Evolutionary conservation across 2,113 vertebrate species (phyloP).

Genomic region (Sinocyclocheilus rhinocerous): DNA sequence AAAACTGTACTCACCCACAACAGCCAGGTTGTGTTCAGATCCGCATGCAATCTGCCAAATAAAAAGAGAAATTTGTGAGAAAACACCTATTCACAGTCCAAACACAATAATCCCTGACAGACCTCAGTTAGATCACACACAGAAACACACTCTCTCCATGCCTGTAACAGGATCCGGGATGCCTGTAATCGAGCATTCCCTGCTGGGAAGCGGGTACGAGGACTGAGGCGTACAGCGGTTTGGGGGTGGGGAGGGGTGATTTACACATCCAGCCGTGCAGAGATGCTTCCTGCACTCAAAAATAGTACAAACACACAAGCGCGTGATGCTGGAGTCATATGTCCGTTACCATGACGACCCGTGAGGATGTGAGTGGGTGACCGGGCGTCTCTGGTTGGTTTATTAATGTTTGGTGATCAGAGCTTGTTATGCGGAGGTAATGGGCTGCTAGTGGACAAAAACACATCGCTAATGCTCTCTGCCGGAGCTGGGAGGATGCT

Average conservation of each 20-base stretch:
- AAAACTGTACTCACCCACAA: slow-evolving; percentile 83
- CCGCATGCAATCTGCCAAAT: slow-evolving; percentile 85
- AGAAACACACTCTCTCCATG: not conserved
- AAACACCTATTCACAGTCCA: not conserved
- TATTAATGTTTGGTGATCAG: slow-evolving; percentile 36
- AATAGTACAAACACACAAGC: slow-evolving; percentile 17
- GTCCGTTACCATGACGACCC: not conserved
- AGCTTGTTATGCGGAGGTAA: slow-evolving; percentile 10
- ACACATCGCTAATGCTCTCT: slow-evolving; percentile 11
- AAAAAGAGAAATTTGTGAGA: slow-evolving; percentile 5
- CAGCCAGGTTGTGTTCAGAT: slow-evolving; percentile 93
- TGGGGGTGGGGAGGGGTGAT: not conserved
- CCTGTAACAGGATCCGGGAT: not conserved
- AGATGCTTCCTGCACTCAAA: not conserved
- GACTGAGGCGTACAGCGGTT: not conserved
- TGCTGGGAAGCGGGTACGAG: not conserved
- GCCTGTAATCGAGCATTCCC: slow-evolving; percentile 3
- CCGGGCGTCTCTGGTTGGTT: slow-evolving; percentile 3
- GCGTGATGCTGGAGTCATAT: slow-evolving; percentile 5
- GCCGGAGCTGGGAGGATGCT: not conserved
- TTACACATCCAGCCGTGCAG: not conserved
- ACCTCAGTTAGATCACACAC: not conserved
- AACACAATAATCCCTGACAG: not conserved
- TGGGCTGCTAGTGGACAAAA: slow-evolving; percentile 5
- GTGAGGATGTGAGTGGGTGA: slow-evolving; percentile 8